Base-by-base conservation (phyloP, 1,140 invertebrate species). In the Lysiphlebus fabarum region DNA sequence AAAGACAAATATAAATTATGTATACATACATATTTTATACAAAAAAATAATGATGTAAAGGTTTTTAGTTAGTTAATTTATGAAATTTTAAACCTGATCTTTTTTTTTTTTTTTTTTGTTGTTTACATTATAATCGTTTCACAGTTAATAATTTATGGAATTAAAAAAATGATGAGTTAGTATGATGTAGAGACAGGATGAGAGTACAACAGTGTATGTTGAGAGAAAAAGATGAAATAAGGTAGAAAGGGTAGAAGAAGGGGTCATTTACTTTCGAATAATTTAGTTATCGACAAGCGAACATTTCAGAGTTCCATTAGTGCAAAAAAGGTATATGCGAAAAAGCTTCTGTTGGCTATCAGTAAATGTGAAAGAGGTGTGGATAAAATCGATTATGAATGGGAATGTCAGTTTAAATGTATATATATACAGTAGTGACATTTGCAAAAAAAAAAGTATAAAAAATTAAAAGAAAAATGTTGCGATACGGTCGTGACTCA, bases 281-380 rank as follows among this genome's bases (percentile, higher is more conserved):
- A 65, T 65, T 65, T 56, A 61, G 61, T 65, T 65, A 65, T 62
- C 61, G 58, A 61, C 64, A 62, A 56, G 56, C 56, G 59, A 58
- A 58, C 45, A 58, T 59, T 62, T 62, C 40, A 65, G 61, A 59
- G 58, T 62, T 65, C 64, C 58, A 65, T 65, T 65, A 65, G 61
- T 44, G 57, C 5, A 42, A 26, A 26, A 26, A 26, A 26, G 17
- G 17, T 26, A 26, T 26, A 26, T 26, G 17, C 17, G 17, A 4
- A 26, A 26, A 26, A 26, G 17, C 17, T 26, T 26, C 17, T 26
- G 17, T 36, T 17, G 34, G 51, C 53, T 40, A 53, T 6, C 36
- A 56, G 44, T 56, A 43, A 26, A 33, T 26, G n/a, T 43, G 56
- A 48, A 49, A 14, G 50, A 48, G 60, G 34, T 34, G 51, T n/a